A percentile compares a stretch with the other conserved stretches of the same genome.
phyloP scores from a whole-genome alignment of 2,113 vertebrate genomes.

The Mus spicilegus region DNA sequence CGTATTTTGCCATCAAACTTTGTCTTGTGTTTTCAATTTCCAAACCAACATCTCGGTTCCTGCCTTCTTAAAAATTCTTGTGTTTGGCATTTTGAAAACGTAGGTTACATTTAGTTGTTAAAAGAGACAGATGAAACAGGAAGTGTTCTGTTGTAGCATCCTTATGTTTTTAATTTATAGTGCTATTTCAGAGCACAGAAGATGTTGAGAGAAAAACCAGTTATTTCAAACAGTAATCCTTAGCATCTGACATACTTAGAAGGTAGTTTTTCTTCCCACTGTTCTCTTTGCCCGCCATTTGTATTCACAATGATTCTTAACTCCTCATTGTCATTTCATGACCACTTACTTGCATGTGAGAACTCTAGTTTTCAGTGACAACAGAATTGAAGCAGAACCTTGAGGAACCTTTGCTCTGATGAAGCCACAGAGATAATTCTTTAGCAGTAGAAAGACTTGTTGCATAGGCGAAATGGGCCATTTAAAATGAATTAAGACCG shows the following conservation, averaged over 20 bases:
- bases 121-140: constrained; percentile 7
- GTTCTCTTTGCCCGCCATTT: not conserved
- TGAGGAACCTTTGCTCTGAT: not conserved
- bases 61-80: not conserved
- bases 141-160: not conserved
- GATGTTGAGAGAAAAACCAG: not conserved
- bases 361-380: constrained; percentile 19
- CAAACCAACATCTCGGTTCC: not conserved
- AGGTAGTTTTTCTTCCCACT: not conserved
- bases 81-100: constrained; percentile 44
- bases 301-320: not conserved
- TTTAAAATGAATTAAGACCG: not conserved
- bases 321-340: not conserved
- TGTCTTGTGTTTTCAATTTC: not conserved
- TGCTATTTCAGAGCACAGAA: not conserved
- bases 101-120: not conserved
- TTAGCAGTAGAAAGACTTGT: constrained; percentile 2
- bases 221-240: not conserved
- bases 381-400: constrained; percentile 1
- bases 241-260: not conserved
- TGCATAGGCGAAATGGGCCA: not conserved
- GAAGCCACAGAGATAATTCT: constrained; percentile 20
- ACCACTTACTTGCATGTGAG: constrained; percentile 11
- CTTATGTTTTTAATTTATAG: not conserved
- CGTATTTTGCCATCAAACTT: constrained; percentile 21